Evolutionary conservation across 2,888 invertebrate genomes (phyloP), one percentile per base, ranked within the genome.

Genomic region (Augochlorella aurata): DNA sequence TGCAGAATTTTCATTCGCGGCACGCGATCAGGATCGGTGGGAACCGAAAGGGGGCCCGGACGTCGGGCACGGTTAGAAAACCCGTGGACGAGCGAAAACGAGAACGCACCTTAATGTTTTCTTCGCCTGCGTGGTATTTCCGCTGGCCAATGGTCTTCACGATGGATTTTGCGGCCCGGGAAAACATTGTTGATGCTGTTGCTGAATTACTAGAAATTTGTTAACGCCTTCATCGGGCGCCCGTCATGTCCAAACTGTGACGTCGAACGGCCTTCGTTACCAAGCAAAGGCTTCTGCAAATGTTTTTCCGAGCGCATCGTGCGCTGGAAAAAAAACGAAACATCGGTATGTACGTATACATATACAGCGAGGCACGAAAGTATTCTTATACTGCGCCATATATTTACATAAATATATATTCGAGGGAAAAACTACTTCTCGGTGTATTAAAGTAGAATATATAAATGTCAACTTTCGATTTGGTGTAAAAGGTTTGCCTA

Each of bases 91-190:
- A 58, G 12, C 29, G 7, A 8, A 61, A 8, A 16, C 29, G 61
- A 61, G 2, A 18, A 45, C 16, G 7, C 82, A 92, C 92, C 87
- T 89, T 89, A 18, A 90, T 72, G 76, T 85, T 89, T 18, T 85
- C 85, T 52, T 85, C 87, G 45, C 79, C 80, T 54, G 80, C 83
- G 69, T 89, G 86, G 21, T 80, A 88, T 29, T 81, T 88, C 63
- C 87, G 80, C 54, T 89, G 90, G 12, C 89, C 85, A 45, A 92
- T 47, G 66, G 79, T 84, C 76, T 89, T 90, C 68, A 90, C 91
- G 18, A 90, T 77, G 44, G 90, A 92, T 91, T 92, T 93, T 49
- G 91, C 84, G 77, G 90, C 87, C 76, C 90, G 92, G 83, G 91
- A 90, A 89, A 93, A 90, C 92, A 92, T 92, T 85, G 54, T 86